These are phyloP conservation scores for Cephonodes hylas DNA, from an alignment of 2,888 invertebrate species.

Conservation along the genomic window DNA sequence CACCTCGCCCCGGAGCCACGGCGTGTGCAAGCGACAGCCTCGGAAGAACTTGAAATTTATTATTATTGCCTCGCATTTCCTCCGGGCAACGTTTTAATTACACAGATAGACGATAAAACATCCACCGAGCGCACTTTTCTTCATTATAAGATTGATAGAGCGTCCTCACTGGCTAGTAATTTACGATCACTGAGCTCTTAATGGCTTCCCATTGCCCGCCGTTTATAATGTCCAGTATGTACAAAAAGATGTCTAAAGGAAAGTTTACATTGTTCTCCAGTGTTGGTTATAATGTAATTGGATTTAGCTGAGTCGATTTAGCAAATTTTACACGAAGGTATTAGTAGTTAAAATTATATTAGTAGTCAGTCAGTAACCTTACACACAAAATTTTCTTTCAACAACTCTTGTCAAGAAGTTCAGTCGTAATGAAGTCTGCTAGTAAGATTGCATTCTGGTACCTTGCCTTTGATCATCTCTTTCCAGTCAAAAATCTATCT, in stretches of 20 bases:
- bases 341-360: no score
- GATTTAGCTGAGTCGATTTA: background rate
- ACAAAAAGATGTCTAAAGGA: background rate
- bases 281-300: background rate
- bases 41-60: conserved; percentile 70
- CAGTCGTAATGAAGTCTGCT: no score
- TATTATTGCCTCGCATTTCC: conserved; percentile 79
- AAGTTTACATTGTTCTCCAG: background rate
- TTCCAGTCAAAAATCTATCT: no score
- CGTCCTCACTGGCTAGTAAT: conserved; percentile 53
- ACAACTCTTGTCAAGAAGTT: no score
- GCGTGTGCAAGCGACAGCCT: conserved; percentile 33
- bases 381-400: no score
- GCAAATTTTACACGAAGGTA: no score
- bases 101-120: conserved; percentile 80
- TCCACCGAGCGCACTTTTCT: conserved; percentile 79
- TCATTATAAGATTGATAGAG: conserved; percentile 78
- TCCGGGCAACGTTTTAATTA: conserved; percentile 81
- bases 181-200: conserved; percentile 59
- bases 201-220: conserved; percentile 34
- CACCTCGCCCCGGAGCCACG: background rate
- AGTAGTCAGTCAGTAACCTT: no score
- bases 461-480: no score
- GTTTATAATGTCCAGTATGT: background rate
- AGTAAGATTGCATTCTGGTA: no score